Percentiles rank a stretch among this genome's conserved stretches.
Conservation (phyloP, 2,113 vertebrate genomes). For the Chroicocephalus ridibundus region DNA sequence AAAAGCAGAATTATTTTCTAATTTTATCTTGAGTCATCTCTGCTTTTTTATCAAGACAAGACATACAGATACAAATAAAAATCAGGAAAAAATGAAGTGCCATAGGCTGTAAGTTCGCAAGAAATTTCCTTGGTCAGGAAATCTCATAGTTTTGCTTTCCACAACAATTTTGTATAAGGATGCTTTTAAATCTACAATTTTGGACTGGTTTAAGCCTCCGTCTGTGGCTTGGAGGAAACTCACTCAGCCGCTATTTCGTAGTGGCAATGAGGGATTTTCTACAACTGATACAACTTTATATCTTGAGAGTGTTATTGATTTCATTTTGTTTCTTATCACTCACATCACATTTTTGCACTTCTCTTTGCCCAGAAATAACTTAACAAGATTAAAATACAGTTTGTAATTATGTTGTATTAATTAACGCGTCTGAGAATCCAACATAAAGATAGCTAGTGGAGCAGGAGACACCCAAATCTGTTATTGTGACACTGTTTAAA, state of each 20-base stretch:
- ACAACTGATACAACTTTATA: background rate
- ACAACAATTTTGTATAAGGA: background rate
- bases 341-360: background rate
- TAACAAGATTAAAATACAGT: slow-evolving; percentile 27
- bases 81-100: background rate
- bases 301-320: background rate
- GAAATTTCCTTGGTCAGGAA: slow-evolving; percentile 14
- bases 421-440: background rate
- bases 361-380: slow-evolving; percentile 16
- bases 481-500: slow-evolving; percentile 9
- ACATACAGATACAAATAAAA: slow-evolving; percentile 14
- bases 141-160: background rate
- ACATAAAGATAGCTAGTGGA: background rate
- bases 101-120: background rate
- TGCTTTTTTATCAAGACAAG: background rate
- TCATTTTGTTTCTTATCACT: slow-evolving; percentile 5
- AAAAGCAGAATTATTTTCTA: background rate
- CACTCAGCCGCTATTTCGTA: background rate
- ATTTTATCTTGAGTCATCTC: slow-evolving; percentile 22
- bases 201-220: background rate
- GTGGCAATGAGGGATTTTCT: background rate
- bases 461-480: slow-evolving; percentile 18
- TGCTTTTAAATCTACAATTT: background rate
- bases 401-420: slow-evolving; percentile 26
- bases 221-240: background rate